Conservation (phyloP, 2,888 invertebrate genomes). For the Sabellastarte sp. region DNA sequence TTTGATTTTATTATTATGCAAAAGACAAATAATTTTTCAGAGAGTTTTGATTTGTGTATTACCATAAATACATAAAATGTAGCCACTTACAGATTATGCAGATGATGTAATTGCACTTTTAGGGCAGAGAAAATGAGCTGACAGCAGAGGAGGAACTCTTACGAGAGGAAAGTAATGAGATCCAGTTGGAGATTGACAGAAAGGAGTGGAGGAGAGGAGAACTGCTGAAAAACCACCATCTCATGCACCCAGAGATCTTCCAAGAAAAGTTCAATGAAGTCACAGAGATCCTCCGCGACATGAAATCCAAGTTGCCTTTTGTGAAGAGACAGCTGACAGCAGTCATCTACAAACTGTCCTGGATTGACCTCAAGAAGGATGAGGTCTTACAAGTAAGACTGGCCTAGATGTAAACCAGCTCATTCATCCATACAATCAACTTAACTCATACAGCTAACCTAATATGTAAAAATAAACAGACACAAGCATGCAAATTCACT, state of each 20-base stretch:
- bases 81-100: no score
- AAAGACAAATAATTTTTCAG: no score
- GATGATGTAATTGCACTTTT: no score
- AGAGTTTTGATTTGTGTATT: no score
- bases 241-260: not conserved
- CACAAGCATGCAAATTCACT: no score
- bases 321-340: constrained; percentile 4
- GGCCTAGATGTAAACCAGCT: no score
- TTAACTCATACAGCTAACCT: no score
- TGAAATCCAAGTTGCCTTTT: not conserved
- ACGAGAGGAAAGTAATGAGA: constrained; percentile 32
- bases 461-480: no score
- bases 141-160: constrained; percentile 22
- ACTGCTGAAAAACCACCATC: constrained; percentile 12
- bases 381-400: no score
- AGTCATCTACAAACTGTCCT: constrained; percentile 37
- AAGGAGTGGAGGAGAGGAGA: constrained; percentile 36
- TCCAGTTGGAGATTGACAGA: constrained; percentile 43
- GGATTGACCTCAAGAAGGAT: constrained; percentile 37
- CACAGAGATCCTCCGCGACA: not conserved
- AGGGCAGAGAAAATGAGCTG: constrained; percentile 35
- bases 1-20: no score
- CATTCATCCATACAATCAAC: no score
- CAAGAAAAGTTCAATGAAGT: not conserved
- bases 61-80: no score